Evolutionary conservation across 2,797 vertebrate species (phyloP).

Genomic region (Melopsittacus undulatus): DNA sequence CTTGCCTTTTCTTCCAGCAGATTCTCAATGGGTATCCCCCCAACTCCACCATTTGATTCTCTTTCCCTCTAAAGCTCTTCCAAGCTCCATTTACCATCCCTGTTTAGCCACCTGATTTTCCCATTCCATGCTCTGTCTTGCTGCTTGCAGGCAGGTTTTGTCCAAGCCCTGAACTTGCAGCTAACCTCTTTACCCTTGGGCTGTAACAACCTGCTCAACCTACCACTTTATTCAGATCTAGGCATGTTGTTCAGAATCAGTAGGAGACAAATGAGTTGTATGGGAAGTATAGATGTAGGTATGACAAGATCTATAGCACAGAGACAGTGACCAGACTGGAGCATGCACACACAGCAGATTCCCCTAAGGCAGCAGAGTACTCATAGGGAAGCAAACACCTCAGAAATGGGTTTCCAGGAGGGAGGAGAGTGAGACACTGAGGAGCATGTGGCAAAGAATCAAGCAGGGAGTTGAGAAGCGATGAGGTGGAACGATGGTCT

Average conservation of each 20-base stretch:
- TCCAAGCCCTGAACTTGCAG: background rate
- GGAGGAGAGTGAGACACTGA: background rate
- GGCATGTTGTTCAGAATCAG: background rate
- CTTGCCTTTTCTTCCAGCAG: background rate
- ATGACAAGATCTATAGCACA: background rate
- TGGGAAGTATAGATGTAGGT: background rate
- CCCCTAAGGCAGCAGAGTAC: background rate
- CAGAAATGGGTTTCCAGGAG: background rate
- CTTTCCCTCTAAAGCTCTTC: background rate
- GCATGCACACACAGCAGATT: background rate
- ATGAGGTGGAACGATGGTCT: background rate
- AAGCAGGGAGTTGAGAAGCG: background rate
- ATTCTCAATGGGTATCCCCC: background rate
- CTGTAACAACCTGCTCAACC: background rate
- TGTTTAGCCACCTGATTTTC: background rate
- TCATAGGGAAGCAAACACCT: background rate
- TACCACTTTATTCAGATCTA: background rate
- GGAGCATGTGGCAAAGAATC: background rate
- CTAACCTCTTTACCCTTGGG: background rate
- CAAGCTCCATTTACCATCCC: background rate
- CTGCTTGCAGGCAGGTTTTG: background rate
- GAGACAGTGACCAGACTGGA: background rate
- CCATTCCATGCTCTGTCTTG: background rate
- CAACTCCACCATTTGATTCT: background rate
- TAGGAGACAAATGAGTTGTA: background rate